These are phyloP conservation scores for Irena cyanogastra DNA, from an alignment of 2,113 vertebrate genomes.

Conservation along the genomic window DNA sequence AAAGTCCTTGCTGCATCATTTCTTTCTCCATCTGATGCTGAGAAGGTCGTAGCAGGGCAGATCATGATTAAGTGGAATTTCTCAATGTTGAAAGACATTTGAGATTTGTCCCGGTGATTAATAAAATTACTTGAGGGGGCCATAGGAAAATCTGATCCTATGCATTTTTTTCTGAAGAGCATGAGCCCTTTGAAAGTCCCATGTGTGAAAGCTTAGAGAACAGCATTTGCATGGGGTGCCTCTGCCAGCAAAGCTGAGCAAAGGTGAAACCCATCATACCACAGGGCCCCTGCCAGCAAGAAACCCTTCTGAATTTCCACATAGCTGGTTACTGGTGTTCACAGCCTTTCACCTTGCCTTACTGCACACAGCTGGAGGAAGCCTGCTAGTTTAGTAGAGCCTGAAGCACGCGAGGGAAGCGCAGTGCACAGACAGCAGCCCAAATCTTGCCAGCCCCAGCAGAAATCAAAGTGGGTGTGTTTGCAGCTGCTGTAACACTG, in stretches of 20 bases:
- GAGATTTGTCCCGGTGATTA: conserved; percentile 2
- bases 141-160: conserved; percentile 44
- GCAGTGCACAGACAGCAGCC: background rate
- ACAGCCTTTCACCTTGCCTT: background rate
- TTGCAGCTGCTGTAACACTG: background rate
- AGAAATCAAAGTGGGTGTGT: background rate
- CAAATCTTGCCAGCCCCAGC: background rate
- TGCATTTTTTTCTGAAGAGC: background rate
- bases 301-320: conserved; percentile 16
- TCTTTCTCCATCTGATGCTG: conserved; percentile 22
- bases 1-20: conserved; percentile 34
- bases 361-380: fast-evolving
- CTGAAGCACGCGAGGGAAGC: background rate
- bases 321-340: background rate
- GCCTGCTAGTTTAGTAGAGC: background rate
- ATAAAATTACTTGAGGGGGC: conserved; percentile 32
- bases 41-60: conserved; percentile 13
- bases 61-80: conserved; percentile 61
- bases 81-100: conserved; percentile 13
- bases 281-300: background rate
- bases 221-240: background rate
- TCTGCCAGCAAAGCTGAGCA: conserved; percentile 6
- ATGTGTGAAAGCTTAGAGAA: background rate
- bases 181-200: background rate
- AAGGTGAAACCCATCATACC: background rate